A percentile compares a stretch with the other conserved stretches of the same genome.
phyloP scores from a whole-genome alignment of 2,888 invertebrate species.

The Apamea epomidion region DNA sequence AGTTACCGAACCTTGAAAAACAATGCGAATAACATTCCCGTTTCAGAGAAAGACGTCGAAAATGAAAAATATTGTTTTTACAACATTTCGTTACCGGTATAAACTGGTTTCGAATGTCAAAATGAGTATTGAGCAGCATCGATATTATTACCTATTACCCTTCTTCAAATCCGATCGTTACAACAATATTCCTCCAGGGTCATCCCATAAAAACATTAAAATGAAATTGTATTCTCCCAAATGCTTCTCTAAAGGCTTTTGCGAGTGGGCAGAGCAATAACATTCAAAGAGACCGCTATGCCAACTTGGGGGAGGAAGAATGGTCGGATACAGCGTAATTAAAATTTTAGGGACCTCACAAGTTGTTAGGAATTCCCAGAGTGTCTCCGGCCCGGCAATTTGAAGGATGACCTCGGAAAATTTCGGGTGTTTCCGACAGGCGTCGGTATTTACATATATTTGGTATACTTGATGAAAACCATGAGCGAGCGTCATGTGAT shows the following conservation, averaged over 20 bases:
- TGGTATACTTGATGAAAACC: conserved; percentile 3
- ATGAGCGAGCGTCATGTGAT: background rate
- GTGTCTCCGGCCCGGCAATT: conserved; percentile 65
- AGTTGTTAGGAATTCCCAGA: conserved; percentile 71
- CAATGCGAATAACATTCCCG: background rate
- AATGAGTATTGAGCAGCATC: conserved; percentile 11
- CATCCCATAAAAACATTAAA: conserved; percentile 67
- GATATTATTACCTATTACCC: conserved; percentile 24
- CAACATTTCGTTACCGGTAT: background rate
- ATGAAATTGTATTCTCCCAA: conserved; percentile 66
- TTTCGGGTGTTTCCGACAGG: conserved; percentile 64
- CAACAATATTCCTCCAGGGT: conserved; percentile 49
- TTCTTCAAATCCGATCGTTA: conserved; percentile 41
- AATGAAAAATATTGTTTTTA: background rate
- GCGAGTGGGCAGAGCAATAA: conserved; percentile 66
- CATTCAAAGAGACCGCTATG: conserved; percentile 70
- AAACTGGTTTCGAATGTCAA: conserved; percentile 1
- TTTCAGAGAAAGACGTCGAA: background rate
- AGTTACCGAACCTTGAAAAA: background rate
- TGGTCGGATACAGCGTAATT: conserved; percentile 76
- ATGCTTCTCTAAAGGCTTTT: conserved; percentile 66
- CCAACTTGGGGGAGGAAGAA: conserved; percentile 65
- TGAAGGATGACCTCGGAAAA: conserved; percentile 68
- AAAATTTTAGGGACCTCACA: conserved; percentile 77
- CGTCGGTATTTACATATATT: conserved; percentile 65